Evolutionary conservation across 2,113 vertebrate genomes (phyloP).

Genomic region (Trogon melanurus): DNA sequence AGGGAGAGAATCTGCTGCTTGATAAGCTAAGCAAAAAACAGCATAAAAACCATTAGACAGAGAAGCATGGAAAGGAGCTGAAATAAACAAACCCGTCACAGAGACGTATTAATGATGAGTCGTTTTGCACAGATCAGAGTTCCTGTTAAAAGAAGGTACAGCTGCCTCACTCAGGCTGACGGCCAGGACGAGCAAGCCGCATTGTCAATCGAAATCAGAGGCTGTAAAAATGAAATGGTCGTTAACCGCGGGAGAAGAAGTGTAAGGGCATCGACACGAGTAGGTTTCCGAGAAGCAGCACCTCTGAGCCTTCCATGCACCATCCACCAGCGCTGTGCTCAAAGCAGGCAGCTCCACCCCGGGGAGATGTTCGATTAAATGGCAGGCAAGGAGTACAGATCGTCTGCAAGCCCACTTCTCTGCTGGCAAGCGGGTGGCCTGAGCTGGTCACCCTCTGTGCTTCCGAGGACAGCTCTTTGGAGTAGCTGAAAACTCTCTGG

Average conservation of each 20-base stretch:
- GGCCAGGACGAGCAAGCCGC: slow-evolving; percentile 62
- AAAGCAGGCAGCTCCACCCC: slow-evolving; percentile 19
- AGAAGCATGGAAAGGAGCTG: slow-evolving; percentile 65
- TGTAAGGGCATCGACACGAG: background rate
- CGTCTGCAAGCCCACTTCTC: background rate
- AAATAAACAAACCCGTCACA: slow-evolving; percentile 52
- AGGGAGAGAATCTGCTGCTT: slow-evolving; percentile 88
- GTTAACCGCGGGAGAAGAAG: slow-evolving; percentile 34
- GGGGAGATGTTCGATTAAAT: rapidly evolving
- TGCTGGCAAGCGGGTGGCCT: background rate
- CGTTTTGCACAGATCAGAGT: slow-evolving; percentile 62
- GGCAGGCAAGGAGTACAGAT: background rate
- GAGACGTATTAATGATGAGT: slow-evolving; percentile 66
- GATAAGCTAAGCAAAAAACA: slow-evolving; percentile 92
- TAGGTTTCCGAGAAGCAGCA: slow-evolving; percentile 44
- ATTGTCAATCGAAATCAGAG: slow-evolving; percentile 40
- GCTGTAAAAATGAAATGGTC: slow-evolving; percentile 68
- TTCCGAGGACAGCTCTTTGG: slow-evolving; percentile 24
- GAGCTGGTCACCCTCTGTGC: background rate
- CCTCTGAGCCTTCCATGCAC: slow-evolving; percentile 53
- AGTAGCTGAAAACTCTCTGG: background rate
- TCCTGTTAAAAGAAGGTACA: slow-evolving; percentile 77
- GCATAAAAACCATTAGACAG: slow-evolving; percentile 84
- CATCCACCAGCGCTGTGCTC: background rate
- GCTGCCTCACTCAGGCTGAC: slow-evolving; percentile 63